Percentiles rank a stretch among this genome's conserved stretches.
phyloP scores from a whole-genome alignment of 2,888 invertebrate species.

The Amaurobius ferox region DNA sequence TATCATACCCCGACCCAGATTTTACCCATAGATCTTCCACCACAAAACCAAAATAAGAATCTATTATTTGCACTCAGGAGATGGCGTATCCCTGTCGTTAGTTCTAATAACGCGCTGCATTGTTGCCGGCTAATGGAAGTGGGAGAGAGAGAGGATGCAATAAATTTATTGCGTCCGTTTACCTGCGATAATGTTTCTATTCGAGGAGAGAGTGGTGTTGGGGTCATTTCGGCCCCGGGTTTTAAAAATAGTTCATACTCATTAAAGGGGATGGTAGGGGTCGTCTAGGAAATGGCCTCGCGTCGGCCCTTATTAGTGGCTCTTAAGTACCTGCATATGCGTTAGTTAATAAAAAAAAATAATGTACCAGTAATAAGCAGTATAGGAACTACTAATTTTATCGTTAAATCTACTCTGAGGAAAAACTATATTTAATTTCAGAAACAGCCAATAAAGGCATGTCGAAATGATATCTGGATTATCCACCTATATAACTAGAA shows the following conservation, averaged over 20 bases:
- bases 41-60: conserved; percentile 27
- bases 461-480: too few relatives aligned
- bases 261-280: neutral
- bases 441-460: too few relatives aligned
- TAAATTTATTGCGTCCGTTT: neutral
- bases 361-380: too few relatives aligned
- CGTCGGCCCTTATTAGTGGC: too few relatives aligned
- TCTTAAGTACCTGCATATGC: too few relatives aligned
- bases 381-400: too few relatives aligned
- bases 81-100: conserved; percentile 50
- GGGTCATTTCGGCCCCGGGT: neutral
- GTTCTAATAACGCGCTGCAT: conserved; percentile 32
- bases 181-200: conserved; percentile 1
- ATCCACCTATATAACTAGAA: too few relatives aligned
- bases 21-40: too few relatives aligned
- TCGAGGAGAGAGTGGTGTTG: neutral
- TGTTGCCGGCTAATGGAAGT: conserved; percentile 43
- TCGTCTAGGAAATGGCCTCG: too few relatives aligned
- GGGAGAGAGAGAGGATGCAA: neutral
- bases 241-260: neutral
- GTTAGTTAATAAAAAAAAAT: too few relatives aligned
- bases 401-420: too few relatives aligned
- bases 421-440: too few relatives aligned
- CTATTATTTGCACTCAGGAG: conserved; percentile 48
- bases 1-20: conserved; percentile 3